Base-by-base conservation (phyloP, 2,888 invertebrate species). In the Torymus auratus region DNA sequence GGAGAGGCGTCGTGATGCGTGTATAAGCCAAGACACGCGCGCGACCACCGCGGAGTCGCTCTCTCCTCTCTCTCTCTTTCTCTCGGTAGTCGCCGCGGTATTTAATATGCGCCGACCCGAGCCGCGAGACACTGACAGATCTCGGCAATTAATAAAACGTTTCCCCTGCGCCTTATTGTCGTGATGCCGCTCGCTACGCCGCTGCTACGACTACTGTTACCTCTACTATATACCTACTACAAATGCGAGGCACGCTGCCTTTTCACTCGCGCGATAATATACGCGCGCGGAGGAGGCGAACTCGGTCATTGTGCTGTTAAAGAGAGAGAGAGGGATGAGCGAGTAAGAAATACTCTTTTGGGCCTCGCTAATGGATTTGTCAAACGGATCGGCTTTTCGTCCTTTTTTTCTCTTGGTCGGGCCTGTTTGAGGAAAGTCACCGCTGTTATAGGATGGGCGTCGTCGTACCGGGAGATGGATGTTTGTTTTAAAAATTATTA, bases 111-210 rank as follows among this genome's bases (percentile, higher is more conserved):
- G 87, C 86, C 14, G 14, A 3, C 10, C 64, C 52, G 15, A 53
- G 28, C 69, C 58, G 69, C 70, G 65, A 69, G 90, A 89, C 90
- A 90, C 89, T 90, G 90, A 90, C 88, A 84, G 87, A 90, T 90
- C 87, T 88, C 83, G 82, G 88, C 88, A 89, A 90, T 90, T 90
- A 90, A 90, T 90, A 89, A 90, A 88, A 88, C 87, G 89, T 88
- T 89, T 89, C 88, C 11, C 87, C 87, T 86, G 86, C 55, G 64
- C 61, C 86, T 88, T 88, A 89, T 90, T 90, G 90, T 89, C 88
- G 88, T 88, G 87, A 88, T 86, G 87, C 86, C 87, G 88, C 15
- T 23, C 23, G 15, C 28, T 28, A 28, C 28, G 28, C 28, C 28
- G 28, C 68, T 52, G 15, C 15, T 3, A 12, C 67, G 50, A 7